These are phyloP conservation scores for Platycnemis pennipes DNA, from an alignment of 2,888 invertebrate species.

Conservation along the genomic window DNA sequence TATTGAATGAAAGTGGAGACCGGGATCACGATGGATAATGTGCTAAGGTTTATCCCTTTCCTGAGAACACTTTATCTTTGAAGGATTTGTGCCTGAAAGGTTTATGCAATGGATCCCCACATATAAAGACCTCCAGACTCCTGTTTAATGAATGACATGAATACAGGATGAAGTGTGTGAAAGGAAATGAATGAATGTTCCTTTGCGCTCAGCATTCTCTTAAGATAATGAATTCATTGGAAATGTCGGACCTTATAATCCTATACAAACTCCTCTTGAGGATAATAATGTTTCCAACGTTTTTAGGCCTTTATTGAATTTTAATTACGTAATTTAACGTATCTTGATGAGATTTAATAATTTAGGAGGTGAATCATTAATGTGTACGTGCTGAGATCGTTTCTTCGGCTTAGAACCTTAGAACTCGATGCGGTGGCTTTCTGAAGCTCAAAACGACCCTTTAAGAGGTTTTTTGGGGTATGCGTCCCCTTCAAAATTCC, in stretches of 20 bases:
- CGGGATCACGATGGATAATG: neutral
- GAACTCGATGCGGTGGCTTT: neutral
- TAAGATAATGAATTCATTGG: conserved; percentile 32
- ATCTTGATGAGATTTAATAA: conserved; percentile 57
- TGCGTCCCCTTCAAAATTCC: neutral
- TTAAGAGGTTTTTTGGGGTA: neutral
- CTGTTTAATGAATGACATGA: neutral
- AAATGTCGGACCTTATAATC: neutral
- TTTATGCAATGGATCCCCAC: neutral
- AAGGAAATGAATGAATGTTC: conserved; percentile 31
- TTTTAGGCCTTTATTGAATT: conserved; percentile 39
- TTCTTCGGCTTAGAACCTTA: neutral
- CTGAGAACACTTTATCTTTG: neutral
- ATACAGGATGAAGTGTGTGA: neutral
- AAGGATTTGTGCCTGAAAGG: conserved; percentile 5
- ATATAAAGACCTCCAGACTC: neutral
- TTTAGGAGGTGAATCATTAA: conserved; percentile 33
- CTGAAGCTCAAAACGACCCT: neutral
- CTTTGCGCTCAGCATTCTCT: neutral
- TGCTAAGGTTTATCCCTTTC: neutral
- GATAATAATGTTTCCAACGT: neutral
- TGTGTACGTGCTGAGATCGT: neutral
- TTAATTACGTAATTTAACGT: conserved; percentile 52
- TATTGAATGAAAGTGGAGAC: neutral
- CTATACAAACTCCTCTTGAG: neutral